Base-by-base conservation (phyloP, 2,888 invertebrate genomes). In the Synanthedon myopaeformis region DNA sequence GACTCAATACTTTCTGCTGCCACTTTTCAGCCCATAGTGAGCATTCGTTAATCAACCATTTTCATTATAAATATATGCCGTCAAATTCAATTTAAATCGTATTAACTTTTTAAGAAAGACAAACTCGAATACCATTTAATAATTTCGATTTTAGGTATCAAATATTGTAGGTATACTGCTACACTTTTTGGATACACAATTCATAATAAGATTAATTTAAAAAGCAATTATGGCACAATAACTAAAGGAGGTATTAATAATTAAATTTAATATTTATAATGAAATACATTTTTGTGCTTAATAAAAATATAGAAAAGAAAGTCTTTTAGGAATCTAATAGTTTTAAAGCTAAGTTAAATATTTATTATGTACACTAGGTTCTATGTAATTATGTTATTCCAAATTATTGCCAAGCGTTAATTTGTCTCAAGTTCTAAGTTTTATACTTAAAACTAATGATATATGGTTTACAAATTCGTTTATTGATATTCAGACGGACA, bases 321-420 rank as follows among this genome's bases (percentile, higher is more conserved):
- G 12, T 51, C 14, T 51, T 51, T 49, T 41, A 51, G 28, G 35
- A 17, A 13, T 35, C 12, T 35, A 12, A 51, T 14, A 51, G 12
- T 41, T 28, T 35, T n/a, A 11, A 51, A 14, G 12, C 51, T 51
- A 49, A 23, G 6, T 49, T 49, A 49, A 17, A 49, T 23, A 50
- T 41, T 35, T 51, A 53, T 53, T 55, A 53, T 55, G 41, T 55
- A 74, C 54, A 56, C 57, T 63, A 49, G 49, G 45, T 45, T 45
- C 45, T 45, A 45, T 45, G 64, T 61, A 61, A 61, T 65, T 57
- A 60, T 53, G 61, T 72, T 72, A 73, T 61, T 68, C 69, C 69
- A 78, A 76, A 73, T 86, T 82, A 85, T 82, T 86, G 86, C 86
- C 83, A 85, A 84, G 84, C 85, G 73, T 82, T 82, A 70, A 73